Conservation (phyloP, 2,888 invertebrate species). For the Epinotia demarniana region DNA sequence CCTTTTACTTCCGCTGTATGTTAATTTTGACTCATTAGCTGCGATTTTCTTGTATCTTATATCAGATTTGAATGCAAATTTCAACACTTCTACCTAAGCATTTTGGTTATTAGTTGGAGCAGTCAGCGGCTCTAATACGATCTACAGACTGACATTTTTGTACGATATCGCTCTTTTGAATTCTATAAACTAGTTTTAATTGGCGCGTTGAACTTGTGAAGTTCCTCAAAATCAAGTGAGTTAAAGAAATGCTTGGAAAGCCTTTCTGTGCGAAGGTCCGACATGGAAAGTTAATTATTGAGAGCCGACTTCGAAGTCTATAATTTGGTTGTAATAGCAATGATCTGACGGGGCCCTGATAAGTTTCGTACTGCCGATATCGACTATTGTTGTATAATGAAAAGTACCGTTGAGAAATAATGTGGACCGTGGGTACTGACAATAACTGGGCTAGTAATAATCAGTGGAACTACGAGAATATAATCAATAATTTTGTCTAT, state of each 20-base stretch:
- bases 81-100: conserved; percentile 8
- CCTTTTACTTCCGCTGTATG: conserved; percentile 38
- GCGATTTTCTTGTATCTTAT: conserved; percentile 29
- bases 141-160: conserved; percentile 14
- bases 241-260: conserved; percentile 15
- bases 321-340: conserved; percentile 36
- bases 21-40: conserved; percentile 43
- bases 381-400: conserved; percentile 41
- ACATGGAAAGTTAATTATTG: conserved; percentile 33
- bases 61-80: conserved; percentile 26
- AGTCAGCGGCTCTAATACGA: conserved; percentile 8
- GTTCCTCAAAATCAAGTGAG: conserved; percentile 1
- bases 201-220: conserved; percentile 1
- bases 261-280: conserved; percentile 7
- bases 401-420: conserved; percentile 41
- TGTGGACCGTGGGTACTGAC: conserved; percentile 43
- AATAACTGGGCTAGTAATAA: conserved; percentile 37
- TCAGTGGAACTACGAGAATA: conserved; percentile 30
- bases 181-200: conserved; percentile 26
- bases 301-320: background rate
- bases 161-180: conserved; percentile 14
- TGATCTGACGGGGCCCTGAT: conserved; percentile 37
- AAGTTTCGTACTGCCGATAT: conserved; percentile 36
- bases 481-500: conserved; percentile 40
- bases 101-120: conserved; percentile 13